Percentiles rank a stretch among this genome's conserved stretches.
Conservation (phyloP, 1,140 invertebrate species). For the Pseudomyrmex pallidus region DNA sequence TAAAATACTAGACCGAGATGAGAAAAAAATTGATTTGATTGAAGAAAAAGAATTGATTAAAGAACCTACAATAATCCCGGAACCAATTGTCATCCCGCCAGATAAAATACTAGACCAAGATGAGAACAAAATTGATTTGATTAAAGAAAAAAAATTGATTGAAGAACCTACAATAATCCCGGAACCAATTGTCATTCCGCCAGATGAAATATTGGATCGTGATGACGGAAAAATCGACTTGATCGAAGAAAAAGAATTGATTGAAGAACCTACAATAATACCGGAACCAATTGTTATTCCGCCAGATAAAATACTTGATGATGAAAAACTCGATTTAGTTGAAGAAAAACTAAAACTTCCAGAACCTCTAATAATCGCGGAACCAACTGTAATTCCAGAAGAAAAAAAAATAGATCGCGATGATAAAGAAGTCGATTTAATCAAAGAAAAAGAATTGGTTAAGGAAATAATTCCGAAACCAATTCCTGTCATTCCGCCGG, state of each 20-base stretch:
- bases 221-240: background rate
- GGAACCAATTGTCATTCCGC: background rate
- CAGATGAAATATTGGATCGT: background rate
- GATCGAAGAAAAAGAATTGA: slow-evolving; percentile 7
- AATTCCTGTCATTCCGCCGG: background rate
- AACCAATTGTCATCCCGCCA: background rate
- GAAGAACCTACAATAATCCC: background rate
- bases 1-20: background rate
- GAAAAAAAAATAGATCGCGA: background rate
- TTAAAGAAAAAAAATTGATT: background rate
- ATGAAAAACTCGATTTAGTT: background rate
- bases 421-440: background rate
- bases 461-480: background rate
- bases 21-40: background rate
- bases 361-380: background rate
- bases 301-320: background rate
- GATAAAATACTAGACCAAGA: background rate
- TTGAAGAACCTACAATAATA: background rate
- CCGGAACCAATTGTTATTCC: background rate
- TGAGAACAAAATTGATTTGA: background rate
- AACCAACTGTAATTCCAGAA: background rate
- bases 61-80: background rate
- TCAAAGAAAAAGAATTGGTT: background rate
- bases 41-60: slow-evolving; percentile 1
- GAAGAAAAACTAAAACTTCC: background rate